phyloP scores from a whole-genome alignment of 2,797 vertebrate species.

The Mormyrops boulengeri region DNA sequence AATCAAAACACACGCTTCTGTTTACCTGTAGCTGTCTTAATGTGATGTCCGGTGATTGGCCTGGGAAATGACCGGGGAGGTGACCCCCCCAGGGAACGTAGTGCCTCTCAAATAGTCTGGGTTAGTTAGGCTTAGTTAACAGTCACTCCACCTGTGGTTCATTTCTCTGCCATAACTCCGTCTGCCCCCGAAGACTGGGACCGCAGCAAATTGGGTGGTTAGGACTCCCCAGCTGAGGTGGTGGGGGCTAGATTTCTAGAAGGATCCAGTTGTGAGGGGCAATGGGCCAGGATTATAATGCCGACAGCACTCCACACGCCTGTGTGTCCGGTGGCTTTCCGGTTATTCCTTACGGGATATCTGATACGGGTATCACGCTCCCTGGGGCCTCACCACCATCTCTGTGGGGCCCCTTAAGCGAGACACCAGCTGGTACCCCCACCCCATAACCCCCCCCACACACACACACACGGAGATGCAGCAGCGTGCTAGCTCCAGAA shows the following conservation, averaged over 20 bases:
- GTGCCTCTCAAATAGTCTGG: neutral
- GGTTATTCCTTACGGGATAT: neutral
- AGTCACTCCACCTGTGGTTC: neutral
- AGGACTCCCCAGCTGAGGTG: neutral
- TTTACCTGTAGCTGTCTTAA: neutral
- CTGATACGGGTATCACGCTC: neutral
- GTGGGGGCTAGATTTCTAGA: neutral
- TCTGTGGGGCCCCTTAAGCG: neutral
- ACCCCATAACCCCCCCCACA: neutral
- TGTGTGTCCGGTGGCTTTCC: neutral
- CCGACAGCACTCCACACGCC: neutral
- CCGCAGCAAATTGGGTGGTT: neutral
- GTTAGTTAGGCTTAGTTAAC: neutral
- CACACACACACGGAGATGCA: neutral
- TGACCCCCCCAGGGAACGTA: neutral
- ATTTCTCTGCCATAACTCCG: neutral
- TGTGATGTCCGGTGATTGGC: neutral
- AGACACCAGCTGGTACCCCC: neutral
- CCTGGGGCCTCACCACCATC: neutral
- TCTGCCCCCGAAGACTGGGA: neutral
- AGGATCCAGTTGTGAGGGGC: neutral
- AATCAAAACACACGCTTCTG: neutral
- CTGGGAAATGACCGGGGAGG: neutral
- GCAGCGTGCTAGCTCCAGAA: neutral
- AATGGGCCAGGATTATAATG: neutral